A percentile compares a stretch with the other conserved stretches of the same genome.
Conservation (phyloP, 2,888 invertebrate genomes). For the Rotaria macrura region DNA sequence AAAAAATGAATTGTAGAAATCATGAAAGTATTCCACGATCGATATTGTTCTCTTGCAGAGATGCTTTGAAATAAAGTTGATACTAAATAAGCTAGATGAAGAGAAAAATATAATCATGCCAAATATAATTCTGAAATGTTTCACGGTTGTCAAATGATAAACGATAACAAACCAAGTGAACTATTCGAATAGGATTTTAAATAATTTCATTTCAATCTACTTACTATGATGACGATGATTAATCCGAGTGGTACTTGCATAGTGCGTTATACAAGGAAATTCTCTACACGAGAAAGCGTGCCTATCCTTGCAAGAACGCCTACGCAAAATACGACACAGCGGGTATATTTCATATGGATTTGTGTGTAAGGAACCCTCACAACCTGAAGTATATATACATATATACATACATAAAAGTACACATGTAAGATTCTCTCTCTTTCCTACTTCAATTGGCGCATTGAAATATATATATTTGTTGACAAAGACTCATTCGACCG, state of each 20-base stretch:
- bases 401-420: neutral
- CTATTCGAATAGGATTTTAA: neutral
- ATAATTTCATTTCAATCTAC: neutral
- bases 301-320: slow-evolving; percentile 11
- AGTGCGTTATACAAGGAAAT: slow-evolving; percentile 15
- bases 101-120: neutral
- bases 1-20: neutral
- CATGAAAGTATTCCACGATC: neutral
- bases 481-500: neutral
- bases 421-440: neutral
- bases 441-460: neutral
- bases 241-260: slow-evolving; percentile 6
- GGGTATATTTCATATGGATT: neutral
- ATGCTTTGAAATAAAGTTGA: too few species aligned
- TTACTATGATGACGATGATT: neutral
- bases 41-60: too few species aligned
- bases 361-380: neutral
- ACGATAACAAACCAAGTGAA: neutral
- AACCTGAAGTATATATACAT: neutral
- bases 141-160: neutral
- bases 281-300: neutral
- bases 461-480: neutral
- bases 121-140: neutral
- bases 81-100: neutral
- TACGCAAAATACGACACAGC: slow-evolving; percentile 12